Evolutionary conservation across 1,140 invertebrate genomes (phyloP).

Genomic region (Hylaeus volcanicus): DNA sequence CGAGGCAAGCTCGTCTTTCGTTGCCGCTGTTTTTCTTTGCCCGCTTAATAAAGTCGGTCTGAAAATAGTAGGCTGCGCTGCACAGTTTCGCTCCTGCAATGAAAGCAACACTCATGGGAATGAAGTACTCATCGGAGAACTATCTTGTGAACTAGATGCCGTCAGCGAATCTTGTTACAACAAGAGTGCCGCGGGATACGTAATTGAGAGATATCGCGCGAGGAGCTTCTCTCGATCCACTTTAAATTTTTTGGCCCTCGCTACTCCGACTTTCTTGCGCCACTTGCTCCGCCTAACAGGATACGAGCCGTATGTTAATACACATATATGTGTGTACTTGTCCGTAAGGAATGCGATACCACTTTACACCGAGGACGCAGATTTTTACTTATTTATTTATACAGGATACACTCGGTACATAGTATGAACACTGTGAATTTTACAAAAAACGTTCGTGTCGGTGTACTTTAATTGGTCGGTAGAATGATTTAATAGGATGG

Average conservation of each 20-base stretch:
- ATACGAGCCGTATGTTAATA: not conserved
- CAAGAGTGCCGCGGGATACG: conserved; percentile 30
- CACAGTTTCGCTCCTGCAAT: conserved; percentile 14
- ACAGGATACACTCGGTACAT: too few species aligned
- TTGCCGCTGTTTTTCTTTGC: not conserved
- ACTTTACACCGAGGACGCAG: too few species aligned
- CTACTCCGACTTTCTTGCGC: conserved; percentile 28
- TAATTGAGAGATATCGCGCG: conserved; percentile 38
- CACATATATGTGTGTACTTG: too few species aligned
- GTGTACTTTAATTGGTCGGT: too few species aligned
- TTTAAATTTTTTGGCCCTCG: conserved; percentile 38
- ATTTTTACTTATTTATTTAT: too few species aligned
- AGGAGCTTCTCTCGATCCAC: conserved; percentile 38
- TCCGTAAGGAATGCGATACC: too few species aligned
- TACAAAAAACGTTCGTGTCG: too few species aligned
- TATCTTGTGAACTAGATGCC: conserved; percentile 46
- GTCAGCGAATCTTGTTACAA: conserved; percentile 48
- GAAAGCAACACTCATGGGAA: conserved; percentile 53
- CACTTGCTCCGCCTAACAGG: conserved; percentile 8
- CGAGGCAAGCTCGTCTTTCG: not conserved
- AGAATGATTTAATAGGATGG: too few species aligned
- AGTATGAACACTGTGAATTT: too few species aligned
- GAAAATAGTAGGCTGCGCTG: not conserved
- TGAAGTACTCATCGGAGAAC: conserved; percentile 46
- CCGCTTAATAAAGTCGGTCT: not conserved